Conservation (phyloP, 2,797 vertebrate genomes). For the Helostoma temminkii region DNA sequence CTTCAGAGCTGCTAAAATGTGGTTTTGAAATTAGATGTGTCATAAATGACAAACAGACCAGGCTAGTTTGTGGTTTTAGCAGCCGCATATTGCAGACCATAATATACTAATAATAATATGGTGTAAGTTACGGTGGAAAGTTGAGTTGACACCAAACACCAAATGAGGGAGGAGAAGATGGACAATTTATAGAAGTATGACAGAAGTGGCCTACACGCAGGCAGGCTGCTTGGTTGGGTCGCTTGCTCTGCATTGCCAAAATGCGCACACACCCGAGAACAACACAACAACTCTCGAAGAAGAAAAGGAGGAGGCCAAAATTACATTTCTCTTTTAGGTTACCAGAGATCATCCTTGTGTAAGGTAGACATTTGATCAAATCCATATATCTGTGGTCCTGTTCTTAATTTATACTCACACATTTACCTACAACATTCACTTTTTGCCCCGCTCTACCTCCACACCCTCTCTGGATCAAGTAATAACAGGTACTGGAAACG, state of each 20-base stretch:
- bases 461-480: background rate
- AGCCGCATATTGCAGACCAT: background rate
- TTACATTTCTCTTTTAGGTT: background rate
- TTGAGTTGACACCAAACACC: constrained; percentile 11
- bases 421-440: background rate
- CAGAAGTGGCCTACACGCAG: background rate
- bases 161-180: background rate
- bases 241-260: constrained; percentile 29
- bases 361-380: too few species aligned
- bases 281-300: background rate
- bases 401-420: background rate
- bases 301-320: background rate
- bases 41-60: background rate
- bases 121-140: background rate
- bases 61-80: background rate
- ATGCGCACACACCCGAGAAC: background rate
- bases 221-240: background rate
- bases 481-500: constrained; percentile 1
- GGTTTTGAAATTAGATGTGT: too few species aligned
- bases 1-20: background rate
- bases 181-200: constrained; percentile 1
- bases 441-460: background rate
- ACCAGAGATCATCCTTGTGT: background rate
- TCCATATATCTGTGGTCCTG: background rate
- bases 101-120: background rate